Percentiles rank a stretch among this genome's conserved stretches.
phyloP scores from a whole-genome alignment of 2,113 vertebrate species.

The Zootoca vivipara region DNA sequence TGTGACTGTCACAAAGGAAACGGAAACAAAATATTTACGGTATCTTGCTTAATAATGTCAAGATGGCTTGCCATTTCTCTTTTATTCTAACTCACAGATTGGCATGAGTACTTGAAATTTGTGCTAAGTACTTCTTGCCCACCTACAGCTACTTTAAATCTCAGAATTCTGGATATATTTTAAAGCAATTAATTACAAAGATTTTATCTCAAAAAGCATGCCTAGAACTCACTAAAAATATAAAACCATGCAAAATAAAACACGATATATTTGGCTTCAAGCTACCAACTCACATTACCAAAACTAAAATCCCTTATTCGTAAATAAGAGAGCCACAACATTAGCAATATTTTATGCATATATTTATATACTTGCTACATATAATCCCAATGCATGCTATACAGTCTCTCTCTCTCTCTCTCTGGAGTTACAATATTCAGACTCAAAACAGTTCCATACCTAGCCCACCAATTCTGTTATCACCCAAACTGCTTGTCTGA shows the following conservation, averaged over 20 bases:
- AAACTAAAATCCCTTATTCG: background rate
- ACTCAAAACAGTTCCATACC: background rate
- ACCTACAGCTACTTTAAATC: background rate
- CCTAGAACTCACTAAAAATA: background rate
- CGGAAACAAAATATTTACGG: constrained; percentile 60
- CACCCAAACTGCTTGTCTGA: background rate
- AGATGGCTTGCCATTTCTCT: constrained; percentile 9
- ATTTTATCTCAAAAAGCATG: background rate
- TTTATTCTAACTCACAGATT: background rate
- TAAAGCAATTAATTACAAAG: background rate
- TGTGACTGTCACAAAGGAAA: constrained; percentile 31
- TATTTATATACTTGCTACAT: background rate
- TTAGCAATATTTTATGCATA: background rate
- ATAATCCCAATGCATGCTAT: background rate
- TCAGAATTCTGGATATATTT: background rate
- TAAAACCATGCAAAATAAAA: background rate
- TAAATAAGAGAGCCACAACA: background rate
- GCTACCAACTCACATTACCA: background rate
- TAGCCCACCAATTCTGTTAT: background rate
- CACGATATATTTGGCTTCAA: background rate
- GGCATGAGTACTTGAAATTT: constrained; percentile 17
- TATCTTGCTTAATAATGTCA: constrained; percentile 34
- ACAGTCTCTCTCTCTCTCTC: background rate
- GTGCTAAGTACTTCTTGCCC: background rate
- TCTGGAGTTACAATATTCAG: background rate